A percentile compares a stretch with the other conserved stretches of the same genome.
Evolutionary conservation across 2,113 vertebrate genomes (phyloP).

Genomic region (Phainopepla nitens): DNA sequence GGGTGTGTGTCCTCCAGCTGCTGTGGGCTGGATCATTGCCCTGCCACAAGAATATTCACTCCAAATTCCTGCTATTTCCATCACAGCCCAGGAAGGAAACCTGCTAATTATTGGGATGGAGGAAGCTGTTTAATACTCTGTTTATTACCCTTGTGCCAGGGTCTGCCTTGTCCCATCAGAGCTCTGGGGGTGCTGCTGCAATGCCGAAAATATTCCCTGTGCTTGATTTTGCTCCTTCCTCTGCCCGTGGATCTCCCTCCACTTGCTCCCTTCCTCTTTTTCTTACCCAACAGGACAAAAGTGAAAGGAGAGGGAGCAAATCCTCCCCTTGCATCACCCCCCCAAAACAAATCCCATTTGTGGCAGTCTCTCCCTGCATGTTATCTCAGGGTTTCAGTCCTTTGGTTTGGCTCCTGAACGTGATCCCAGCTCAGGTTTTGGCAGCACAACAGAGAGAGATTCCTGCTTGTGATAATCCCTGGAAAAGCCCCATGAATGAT

Average conservation of each 20-base stretch:
- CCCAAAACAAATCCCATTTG: background rate
- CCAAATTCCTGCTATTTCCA: background rate
- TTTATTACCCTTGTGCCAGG: background rate
- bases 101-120: background rate
- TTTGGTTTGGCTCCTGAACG: background rate
- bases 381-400: slow-evolving; percentile 41
- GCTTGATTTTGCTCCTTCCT: background rate
- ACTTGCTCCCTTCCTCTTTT: background rate
- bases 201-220: background rate
- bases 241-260: background rate
- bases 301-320: background rate
- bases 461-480: background rate
- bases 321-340: background rate
- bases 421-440: background rate
- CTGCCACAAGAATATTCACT: background rate
- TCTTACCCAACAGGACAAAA: too few relatives aligned
- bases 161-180: background rate
- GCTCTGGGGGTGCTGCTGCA: background rate
- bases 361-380: background rate
- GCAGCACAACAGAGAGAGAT: background rate
- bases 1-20: background rate
- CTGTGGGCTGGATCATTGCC: accelerated
- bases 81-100: background rate
- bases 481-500: background rate
- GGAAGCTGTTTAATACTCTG: background rate